A percentile compares a stretch with the other conserved stretches of the same genome.
These are phyloP conservation scores for Yponomeuta plumbellus DNA, from an alignment of 2,888 invertebrate genomes.

Conservation along the genomic window DNA sequence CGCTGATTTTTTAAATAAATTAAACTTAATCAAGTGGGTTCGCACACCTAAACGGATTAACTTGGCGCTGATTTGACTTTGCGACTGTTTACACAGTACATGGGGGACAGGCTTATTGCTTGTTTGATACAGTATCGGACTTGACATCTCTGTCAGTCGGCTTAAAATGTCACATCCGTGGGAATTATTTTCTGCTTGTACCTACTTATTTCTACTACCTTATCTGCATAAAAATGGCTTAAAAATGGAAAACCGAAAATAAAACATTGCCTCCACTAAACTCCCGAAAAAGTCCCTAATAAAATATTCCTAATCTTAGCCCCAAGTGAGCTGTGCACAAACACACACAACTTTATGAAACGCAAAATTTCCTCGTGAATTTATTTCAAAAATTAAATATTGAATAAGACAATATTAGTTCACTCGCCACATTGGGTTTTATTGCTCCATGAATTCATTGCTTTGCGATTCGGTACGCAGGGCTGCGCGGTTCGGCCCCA, in stretches of 20 bases:
- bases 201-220: background rate
- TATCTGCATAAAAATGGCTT: too few species aligned
- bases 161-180: slow-evolving; percentile 1
- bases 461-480: slow-evolving; percentile 70
- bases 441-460: slow-evolving; percentile 72
- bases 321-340: slow-evolving; percentile 24
- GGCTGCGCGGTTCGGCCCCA: slow-evolving; percentile 50
- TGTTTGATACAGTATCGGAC: slow-evolving; percentile 57
- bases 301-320: slow-evolving; percentile 1
- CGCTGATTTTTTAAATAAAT: slow-evolving; percentile 75
- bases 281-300: slow-evolving; percentile 2
- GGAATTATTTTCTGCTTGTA: background rate
- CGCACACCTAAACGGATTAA: slow-evolving; percentile 76
- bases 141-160: slow-evolving; percentile 16
- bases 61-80: slow-evolving; percentile 74
- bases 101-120: slow-evolving; percentile 59
- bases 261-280: background rate
- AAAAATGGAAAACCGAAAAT: background rate
- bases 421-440: slow-evolving; percentile 74
- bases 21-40: slow-evolving; percentile 77
- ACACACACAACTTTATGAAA: slow-evolving; percentile 63
- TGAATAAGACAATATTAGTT: slow-evolving; percentile 76
- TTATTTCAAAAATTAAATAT: slow-evolving; percentile 69
- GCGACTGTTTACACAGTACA: slow-evolving; percentile 59
- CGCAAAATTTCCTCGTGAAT: slow-evolving; percentile 56